Evolutionary conservation across 2,113 vertebrate species (phyloP).

Genomic region (Forbesichthys agassizii): DNA sequence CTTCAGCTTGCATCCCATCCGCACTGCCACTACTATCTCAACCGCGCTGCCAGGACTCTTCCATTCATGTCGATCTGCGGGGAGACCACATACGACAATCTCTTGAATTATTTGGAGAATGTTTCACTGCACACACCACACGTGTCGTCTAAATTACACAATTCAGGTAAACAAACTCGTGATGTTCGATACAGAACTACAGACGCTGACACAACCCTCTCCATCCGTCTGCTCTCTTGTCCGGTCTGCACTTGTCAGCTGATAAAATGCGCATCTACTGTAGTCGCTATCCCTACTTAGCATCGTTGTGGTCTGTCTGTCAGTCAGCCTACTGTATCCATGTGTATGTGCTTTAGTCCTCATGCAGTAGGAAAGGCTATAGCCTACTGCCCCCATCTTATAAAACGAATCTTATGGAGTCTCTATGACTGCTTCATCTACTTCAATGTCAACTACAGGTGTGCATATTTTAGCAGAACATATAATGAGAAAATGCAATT

Average conservation of each 20-base stretch:
- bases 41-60: slow-evolving; percentile 28
- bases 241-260: slow-evolving; percentile 64
- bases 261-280: slow-evolving; percentile 63
- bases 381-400: slow-evolving; percentile 6
- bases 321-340: slow-evolving; percentile 7
- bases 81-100: slow-evolving; percentile 42
- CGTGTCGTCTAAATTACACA: slow-evolving; percentile 17
- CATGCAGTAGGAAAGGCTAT: neutral
- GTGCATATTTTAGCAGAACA: slow-evolving; percentile 52
- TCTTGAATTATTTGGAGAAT: slow-evolving; percentile 32
- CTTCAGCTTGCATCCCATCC: too few relatives aligned
- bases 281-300: slow-evolving; percentile 38
- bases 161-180: slow-evolving; percentile 33
- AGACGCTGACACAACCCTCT: slow-evolving; percentile 35
- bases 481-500: slow-evolving; percentile 31
- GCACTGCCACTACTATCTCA: slow-evolving; percentile 11
- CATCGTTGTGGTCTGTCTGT: slow-evolving; percentile 53
- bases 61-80: slow-evolving; percentile 23
- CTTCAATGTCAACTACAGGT: slow-evolving; percentile 16
- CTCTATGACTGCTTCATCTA: slow-evolving; percentile 18
- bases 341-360: neutral
- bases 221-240: slow-evolving; percentile 58
- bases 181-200: neutral
- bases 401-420: slow-evolving; percentile 36
- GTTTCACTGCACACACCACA: slow-evolving; percentile 11